Base-by-base conservation (phyloP, 2,113 vertebrate species). In the Pangasianodon gigas region DNA sequence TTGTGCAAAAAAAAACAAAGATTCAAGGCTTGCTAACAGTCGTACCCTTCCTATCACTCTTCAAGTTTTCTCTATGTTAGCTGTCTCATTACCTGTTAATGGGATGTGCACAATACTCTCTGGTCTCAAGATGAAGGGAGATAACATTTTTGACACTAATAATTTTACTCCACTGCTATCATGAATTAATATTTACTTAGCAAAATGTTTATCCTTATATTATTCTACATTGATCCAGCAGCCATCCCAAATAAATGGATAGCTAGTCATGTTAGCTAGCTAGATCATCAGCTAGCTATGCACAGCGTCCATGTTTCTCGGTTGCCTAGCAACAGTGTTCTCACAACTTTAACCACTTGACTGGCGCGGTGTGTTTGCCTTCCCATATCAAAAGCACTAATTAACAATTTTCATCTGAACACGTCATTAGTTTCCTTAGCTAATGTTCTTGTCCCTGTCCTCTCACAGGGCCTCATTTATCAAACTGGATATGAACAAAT, bases 381-480 rank as follows among this genome's bases (percentile, higher is more conserved):
- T 79, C 10, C 10, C 10, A 0, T 51, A 5, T 18, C 32, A 16
- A 51, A 79, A 51, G 8, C 41, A 24, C 4, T 69, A 14, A 32
- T 69, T 69, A 4, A 69, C 65, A 32, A 14, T 32, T 69, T 69
- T 32, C n/a, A 69, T 69, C 14, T 69, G 65, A 16, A 69, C 65
- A 14, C n/a, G 13, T 69, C n/a, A 4, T 19, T 21, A 48, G 8
- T 48, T 24, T 29, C 21, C 44, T 48, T 48, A 54, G 7, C 29
- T 58, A 83, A 6, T 3, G 1, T 37, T 58, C 18, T 58, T 58
- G 29, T 58, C 4, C 54, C 37, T 60, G 32, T 83, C 19, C 9
- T 58, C 19, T 60, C 54, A 41, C 26, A 51, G 77, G 77, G 77
- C 77, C 77, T 83, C 81, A 83, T 83, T 83, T 83, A 83, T 83